Evolutionary conservation across 2,113 vertebrate genomes (phyloP).

Genomic region (Lagopus muta): DNA sequence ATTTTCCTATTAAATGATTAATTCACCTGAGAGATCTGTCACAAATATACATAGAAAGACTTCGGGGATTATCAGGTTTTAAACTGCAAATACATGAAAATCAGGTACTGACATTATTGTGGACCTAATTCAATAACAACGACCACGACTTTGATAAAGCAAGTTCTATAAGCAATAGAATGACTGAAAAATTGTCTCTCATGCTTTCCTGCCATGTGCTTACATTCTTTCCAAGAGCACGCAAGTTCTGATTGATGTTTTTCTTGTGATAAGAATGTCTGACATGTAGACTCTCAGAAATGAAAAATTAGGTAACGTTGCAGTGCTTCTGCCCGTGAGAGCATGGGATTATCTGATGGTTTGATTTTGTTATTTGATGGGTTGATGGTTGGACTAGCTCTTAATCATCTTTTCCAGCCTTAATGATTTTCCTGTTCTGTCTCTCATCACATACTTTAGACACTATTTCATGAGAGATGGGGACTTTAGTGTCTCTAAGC

Average conservation of each 20-base stretch:
- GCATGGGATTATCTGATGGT: neutral
- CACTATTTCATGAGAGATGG: neutral
- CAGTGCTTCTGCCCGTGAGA: neutral
- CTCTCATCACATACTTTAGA: neutral
- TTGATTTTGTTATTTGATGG: no score
- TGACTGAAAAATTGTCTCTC: neutral
- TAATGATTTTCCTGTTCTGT: no score
- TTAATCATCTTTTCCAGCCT: no score
- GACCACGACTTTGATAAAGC: neutral
- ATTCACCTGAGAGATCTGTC: neutral
- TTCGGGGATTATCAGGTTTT: neutral
- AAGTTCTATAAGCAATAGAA: neutral
- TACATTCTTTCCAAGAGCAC: neutral
- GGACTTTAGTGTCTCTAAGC: neutral
- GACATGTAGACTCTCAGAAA: neutral
- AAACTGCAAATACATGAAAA: neutral
- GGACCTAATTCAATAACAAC: neutral
- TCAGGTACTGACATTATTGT: neutral
- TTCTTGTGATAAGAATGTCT: neutral
- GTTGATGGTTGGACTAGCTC: no score
- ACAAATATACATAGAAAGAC: neutral
- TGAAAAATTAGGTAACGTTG: neutral
- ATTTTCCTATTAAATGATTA: neutral
- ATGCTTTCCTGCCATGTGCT: neutral
- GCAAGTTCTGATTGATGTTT: neutral